These are phyloP conservation scores for Drosophila borborema DNA, from an alignment of 2,888 invertebrate genomes.

Conservation along the genomic window DNA sequence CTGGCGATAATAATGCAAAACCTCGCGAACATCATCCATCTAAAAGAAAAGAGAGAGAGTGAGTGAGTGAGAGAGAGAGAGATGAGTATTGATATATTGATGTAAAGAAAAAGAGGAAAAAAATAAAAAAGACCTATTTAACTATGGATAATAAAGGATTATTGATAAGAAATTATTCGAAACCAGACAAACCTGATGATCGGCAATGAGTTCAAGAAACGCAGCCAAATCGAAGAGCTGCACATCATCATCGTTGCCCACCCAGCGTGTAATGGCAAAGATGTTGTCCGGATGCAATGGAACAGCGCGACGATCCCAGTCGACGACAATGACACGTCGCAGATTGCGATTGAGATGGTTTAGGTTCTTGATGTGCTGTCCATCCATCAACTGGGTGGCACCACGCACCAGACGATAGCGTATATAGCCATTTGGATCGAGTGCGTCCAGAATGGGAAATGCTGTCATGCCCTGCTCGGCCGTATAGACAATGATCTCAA, in stretches of 20 bases:
- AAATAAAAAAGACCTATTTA: too few species aligned
- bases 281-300: slow-evolving; percentile 96
- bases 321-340: slow-evolving; percentile 96
- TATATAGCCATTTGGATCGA: slow-evolving; percentile 95
- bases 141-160: too few species aligned
- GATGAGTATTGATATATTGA: too few species aligned
- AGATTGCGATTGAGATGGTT: slow-evolving; percentile 93
- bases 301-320: slow-evolving; percentile 95
- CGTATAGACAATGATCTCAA: slow-evolving; percentile 98
- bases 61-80: background rate
- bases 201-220: slow-evolving; percentile 95
- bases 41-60: slow-evolving; percentile 83
- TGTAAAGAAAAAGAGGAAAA: too few species aligned
- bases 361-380: slow-evolving; percentile 96
- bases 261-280: slow-evolving; percentile 94
- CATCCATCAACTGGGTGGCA: slow-evolving; percentile 96
- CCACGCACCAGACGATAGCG: slow-evolving; percentile 97
- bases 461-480: slow-evolving; percentile 97
- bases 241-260: slow-evolving; percentile 96
- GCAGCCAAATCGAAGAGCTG: slow-evolving; percentile 95
- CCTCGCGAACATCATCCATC: slow-evolving; percentile 97
- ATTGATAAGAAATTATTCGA: background rate
- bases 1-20: slow-evolving; percentile 95
- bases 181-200: slow-evolving; percentile 85
- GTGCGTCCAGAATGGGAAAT: slow-evolving; percentile 95